Conservation (phyloP, 2,797 vertebrate species). For the Pristis pectinata region DNA sequence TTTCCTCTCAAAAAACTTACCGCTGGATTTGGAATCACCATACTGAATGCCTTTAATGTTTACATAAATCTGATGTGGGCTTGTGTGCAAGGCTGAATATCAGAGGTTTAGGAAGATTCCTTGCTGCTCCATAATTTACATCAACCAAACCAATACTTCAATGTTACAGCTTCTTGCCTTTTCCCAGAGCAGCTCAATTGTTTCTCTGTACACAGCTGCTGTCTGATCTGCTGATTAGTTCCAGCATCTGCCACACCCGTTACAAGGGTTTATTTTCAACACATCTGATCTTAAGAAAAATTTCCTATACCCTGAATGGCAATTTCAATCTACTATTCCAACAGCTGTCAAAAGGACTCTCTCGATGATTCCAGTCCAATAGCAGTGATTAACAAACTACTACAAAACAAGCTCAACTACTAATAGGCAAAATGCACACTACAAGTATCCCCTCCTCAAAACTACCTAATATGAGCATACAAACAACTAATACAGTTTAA, state of each 20-base stretch:
- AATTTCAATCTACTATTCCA: not conserved
- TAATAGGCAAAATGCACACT: not conserved
- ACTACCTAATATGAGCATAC: not conserved
- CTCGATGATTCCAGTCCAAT: no score
- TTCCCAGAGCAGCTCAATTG: no score
- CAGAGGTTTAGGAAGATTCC: not conserved
- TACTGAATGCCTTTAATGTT: not conserved
- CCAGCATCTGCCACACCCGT: no score
- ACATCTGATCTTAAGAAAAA: not conserved
- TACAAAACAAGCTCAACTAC: not conserved
- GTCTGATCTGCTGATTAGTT: no score
- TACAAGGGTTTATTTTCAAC: not conserved
- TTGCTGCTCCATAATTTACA: conserved; percentile 19
- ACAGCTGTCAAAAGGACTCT: not conserved
- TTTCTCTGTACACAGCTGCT: no score
- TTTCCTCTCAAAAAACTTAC: not conserved
- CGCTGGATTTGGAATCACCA: conserved; percentile 53
- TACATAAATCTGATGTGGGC: not conserved
- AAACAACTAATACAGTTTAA: not conserved
- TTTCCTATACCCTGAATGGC: not conserved
- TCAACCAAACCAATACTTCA: not conserved
- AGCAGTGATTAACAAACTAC: not conserved
- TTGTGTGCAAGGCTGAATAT: not conserved
- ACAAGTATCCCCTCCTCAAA: not conserved
- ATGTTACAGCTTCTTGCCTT: not conserved